Conservation (phyloP, 2,797 vertebrate species). For the Arremon aurantiirostris region DNA sequence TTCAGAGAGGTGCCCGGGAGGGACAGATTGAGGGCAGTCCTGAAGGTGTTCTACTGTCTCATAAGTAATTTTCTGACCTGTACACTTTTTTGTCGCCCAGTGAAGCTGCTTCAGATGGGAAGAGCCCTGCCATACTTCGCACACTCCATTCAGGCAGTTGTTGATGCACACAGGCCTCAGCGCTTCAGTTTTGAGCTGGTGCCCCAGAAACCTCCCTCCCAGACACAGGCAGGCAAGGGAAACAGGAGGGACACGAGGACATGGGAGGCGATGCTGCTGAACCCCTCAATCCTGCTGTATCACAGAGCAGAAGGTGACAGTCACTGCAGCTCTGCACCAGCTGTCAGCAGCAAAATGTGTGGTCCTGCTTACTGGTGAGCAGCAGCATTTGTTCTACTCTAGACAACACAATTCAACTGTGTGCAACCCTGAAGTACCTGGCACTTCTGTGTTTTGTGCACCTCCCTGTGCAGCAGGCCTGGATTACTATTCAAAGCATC, state of each 20-base stretch:
- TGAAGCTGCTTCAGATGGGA: neutral
- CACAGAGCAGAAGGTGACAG: neutral
- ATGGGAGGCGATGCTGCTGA: neutral
- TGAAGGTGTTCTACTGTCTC: neutral
- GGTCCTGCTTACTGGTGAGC: neutral
- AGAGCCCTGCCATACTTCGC: neutral
- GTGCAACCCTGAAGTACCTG: neutral
- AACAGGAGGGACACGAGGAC: neutral
- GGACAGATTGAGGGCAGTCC: neutral
- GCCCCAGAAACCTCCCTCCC: neutral
- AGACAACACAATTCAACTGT: neutral
- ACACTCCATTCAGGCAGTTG: rapidly evolving
- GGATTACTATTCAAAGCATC: too few species aligned
- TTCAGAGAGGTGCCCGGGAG: neutral
- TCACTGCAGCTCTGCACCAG: neutral
- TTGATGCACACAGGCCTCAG: neutral
- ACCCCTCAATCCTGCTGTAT: neutral
- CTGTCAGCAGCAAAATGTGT: neutral
- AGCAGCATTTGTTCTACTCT: neutral
- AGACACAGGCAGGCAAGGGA: neutral
- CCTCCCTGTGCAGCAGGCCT: neutral
- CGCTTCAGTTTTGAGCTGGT: neutral
- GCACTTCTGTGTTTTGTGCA: neutral
- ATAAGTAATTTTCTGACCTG: rapidly evolving
- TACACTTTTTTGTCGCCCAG: neutral